These are phyloP conservation scores for Eugnorisma glareosa DNA, from an alignment of 2,888 invertebrate species.

Conservation along the genomic window DNA sequence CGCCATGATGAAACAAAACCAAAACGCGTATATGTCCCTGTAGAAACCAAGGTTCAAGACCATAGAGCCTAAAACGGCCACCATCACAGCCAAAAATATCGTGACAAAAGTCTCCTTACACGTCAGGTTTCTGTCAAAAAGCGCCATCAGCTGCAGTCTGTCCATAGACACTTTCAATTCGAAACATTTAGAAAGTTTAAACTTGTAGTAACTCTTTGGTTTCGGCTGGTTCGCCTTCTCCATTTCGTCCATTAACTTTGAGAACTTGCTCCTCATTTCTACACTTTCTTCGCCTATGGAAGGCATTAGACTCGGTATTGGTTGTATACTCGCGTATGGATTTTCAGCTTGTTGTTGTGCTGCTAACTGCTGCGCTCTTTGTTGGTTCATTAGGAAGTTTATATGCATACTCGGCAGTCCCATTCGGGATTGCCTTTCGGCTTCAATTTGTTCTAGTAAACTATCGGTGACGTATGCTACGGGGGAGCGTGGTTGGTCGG, in stretches of 20 bases:
- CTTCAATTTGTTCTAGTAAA: slow-evolving; percentile 87
- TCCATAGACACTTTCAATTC: slow-evolving; percentile 97
- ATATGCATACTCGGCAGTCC: slow-evolving; percentile 89
- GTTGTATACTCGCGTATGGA: slow-evolving; percentile 75
- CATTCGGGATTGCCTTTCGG: slow-evolving; percentile 87
- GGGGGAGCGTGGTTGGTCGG: slow-evolving; percentile 86
- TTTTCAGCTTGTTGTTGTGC: slow-evolving; percentile 80
- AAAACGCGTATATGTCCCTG: slow-evolving; percentile 97
- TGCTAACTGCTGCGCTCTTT: slow-evolving; percentile 82
- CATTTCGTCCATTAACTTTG: slow-evolving; percentile 90
- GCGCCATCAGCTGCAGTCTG: slow-evolving; percentile 96
- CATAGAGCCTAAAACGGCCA: slow-evolving; percentile 96
- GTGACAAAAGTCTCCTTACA: slow-evolving; percentile 95
- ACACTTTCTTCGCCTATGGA: slow-evolving; percentile 90
- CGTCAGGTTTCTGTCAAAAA: slow-evolving; percentile 97
- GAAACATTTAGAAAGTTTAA: slow-evolving; percentile 92
- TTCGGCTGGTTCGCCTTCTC: slow-evolving; percentile 90
- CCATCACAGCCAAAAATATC: slow-evolving; percentile 95
- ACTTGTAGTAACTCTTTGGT: slow-evolving; percentile 93
- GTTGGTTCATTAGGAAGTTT: slow-evolving; percentile 85
- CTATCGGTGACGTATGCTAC: slow-evolving; percentile 88
- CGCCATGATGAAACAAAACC: slow-evolving; percentile 99
- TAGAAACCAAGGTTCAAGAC: slow-evolving; percentile 96
- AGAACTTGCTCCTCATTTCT: slow-evolving; percentile 90
- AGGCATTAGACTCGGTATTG: slow-evolving; percentile 84